Percentiles rank a stretch among this genome's conserved stretches.
Conservation (phyloP, 2,888 invertebrate species). For the Acleris cristana region DNA sequence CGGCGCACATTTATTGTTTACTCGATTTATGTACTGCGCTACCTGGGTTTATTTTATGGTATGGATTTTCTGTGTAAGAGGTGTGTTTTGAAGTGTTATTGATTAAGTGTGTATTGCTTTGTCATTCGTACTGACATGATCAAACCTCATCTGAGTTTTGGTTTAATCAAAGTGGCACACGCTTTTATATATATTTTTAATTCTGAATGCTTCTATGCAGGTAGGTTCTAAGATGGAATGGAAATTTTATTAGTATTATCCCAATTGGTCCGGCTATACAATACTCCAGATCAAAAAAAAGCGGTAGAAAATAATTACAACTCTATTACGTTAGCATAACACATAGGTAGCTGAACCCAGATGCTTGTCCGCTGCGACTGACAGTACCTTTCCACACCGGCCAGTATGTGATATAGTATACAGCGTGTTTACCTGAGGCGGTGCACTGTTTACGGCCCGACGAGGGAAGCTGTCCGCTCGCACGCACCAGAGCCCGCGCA, state of each 20-base stretch:
- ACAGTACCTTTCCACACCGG: constrained; percentile 1
- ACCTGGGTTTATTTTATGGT: constrained; percentile 21
- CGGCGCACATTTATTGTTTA: constrained; percentile 60
- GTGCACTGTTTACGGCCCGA: constrained; percentile 25
- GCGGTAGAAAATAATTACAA: too few relatives aligned
- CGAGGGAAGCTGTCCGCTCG: constrained; percentile 21
- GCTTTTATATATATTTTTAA: too few relatives aligned
- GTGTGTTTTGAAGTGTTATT: background rate
- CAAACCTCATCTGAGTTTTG: too few relatives aligned
- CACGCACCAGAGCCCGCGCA: constrained; percentile 1
- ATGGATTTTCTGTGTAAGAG: constrained; percentile 23
- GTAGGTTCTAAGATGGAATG: too few relatives aligned
- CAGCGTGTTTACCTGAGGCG: background rate
- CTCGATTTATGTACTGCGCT: constrained; percentile 61
- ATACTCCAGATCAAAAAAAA: too few relatives aligned
- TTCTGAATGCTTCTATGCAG: too few relatives aligned
- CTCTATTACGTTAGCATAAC: too few relatives aligned
- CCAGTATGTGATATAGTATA: background rate
- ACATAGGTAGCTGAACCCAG: background rate
- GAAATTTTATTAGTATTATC: too few relatives aligned
- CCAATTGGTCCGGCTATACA: too few relatives aligned
- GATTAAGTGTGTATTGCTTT: too few relatives aligned
- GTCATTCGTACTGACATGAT: too few relatives aligned
- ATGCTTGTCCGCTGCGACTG: background rate
- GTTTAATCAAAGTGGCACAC: too few relatives aligned